Evolutionary conservation across 2,113 vertebrate genomes (phyloP).

Genomic region (Psettodes erumei): DNA sequence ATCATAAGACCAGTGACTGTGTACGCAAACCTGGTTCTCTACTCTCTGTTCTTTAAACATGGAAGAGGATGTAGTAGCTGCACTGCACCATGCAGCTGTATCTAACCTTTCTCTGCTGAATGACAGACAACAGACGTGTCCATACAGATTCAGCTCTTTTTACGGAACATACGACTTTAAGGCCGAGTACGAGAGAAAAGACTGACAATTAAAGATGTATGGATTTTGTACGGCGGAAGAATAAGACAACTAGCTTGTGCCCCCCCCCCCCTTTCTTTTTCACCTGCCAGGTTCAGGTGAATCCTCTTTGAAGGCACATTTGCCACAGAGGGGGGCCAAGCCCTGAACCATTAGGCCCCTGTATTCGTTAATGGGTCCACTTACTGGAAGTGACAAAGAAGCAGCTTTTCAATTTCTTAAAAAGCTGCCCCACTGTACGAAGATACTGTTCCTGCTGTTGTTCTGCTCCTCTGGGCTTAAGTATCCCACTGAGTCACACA

Average conservation of each 20-base stretch:
- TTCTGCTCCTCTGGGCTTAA: conserved; percentile 32
- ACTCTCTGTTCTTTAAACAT: too few relatives aligned
- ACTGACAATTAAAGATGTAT: not conserved
- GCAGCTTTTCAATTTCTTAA: conserved; percentile 57
- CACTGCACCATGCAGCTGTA: not conserved
- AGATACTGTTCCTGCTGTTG: conserved; percentile 49
- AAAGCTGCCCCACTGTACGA: conserved; percentile 47
- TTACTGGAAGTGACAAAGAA: conserved; percentile 55
- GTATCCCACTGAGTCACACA: conserved; percentile 18
- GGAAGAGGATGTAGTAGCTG: not conserved
- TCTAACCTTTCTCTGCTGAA: not conserved
- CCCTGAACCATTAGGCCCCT: conserved; percentile 31
- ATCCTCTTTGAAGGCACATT: conserved; percentile 26
- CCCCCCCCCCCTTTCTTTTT: not conserved
- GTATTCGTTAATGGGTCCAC: conserved; percentile 48
- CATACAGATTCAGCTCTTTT: not conserved
- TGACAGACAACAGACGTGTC: not conserved
- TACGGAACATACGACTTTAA: not conserved
- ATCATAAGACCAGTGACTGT: too few relatives aligned
- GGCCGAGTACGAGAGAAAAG: not conserved
- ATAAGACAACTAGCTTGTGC: not conserved
- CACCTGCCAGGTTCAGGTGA: conserved; percentile 34
- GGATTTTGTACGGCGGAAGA: not conserved
- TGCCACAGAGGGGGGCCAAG: conserved; percentile 27
- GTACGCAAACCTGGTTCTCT: too few relatives aligned